Evolutionary conservation across 2,113 vertebrate species (phyloP).

Genomic region (Indicator maculatus): DNA sequence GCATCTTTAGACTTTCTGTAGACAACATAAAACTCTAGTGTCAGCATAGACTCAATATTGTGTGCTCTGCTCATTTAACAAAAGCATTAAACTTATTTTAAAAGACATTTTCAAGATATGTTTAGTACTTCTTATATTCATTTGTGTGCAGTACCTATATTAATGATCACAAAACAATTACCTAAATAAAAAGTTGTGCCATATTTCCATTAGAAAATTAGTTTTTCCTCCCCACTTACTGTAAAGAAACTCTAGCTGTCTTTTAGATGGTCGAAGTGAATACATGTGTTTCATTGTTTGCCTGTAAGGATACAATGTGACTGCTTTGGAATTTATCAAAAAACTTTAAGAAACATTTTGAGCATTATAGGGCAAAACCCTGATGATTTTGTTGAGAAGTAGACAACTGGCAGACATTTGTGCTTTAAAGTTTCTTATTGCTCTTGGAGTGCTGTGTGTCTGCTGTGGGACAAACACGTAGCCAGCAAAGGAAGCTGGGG

Average conservation of each 20-base stretch:
- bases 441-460: background rate
- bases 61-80: background rate
- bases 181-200: background rate
- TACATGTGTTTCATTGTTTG: background rate
- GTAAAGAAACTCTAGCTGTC: background rate
- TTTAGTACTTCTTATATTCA: background rate
- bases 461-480: background rate
- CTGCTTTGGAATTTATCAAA: background rate
- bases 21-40: background rate
- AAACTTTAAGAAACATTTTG: background rate
- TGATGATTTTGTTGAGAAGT: background rate
- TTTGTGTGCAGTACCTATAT: background rate
- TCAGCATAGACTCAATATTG: background rate
- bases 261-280: background rate
- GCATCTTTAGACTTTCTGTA: background rate
- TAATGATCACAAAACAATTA: background rate
- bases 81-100: background rate
- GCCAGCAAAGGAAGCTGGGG: background rate
- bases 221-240: background rate
- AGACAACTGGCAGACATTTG: background rate
- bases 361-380: background rate
- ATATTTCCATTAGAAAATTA: background rate
- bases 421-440: background rate
- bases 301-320: background rate
- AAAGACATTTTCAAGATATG: background rate